phyloP scores from a whole-genome alignment of 2,113 vertebrate species.

The Grantiella picta region DNA sequence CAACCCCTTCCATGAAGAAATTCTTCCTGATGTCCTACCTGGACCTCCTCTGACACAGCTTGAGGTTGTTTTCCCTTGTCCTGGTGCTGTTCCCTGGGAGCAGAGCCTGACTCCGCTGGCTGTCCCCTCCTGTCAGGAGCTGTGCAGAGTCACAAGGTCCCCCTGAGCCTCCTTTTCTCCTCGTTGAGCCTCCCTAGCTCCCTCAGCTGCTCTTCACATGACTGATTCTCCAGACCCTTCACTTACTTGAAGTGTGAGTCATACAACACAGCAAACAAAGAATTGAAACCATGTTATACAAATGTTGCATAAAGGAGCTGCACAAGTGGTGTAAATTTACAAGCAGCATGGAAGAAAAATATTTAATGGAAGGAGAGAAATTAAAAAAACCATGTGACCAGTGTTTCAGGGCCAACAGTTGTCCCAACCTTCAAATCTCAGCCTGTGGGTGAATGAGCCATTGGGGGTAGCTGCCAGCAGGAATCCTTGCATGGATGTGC shows the following conservation, averaged over 20 bases:
- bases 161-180: not conserved
- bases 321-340: not conserved
- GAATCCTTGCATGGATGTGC: not conserved
- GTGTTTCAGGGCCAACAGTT: not conserved
- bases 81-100: not conserved
- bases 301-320: not conserved
- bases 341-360: not conserved
- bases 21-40: not conserved
- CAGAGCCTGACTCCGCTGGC: rapidly evolving
- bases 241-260: not conserved
- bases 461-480: not conserved
- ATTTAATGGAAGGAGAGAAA: not conserved
- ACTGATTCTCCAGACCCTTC: not conserved
- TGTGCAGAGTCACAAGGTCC: not conserved
- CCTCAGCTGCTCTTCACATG: not conserved
- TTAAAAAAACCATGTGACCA: not conserved
- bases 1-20: not conserved
- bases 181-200: not conserved
- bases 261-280: not conserved
- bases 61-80: not conserved
- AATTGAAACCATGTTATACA: not conserved
- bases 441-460: not conserved
- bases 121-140: not conserved
- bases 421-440: not conserved
- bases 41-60: not conserved